Base-by-base conservation (phyloP, 2,888 invertebrate species). In the Lampropteryx suffumata region DNA sequence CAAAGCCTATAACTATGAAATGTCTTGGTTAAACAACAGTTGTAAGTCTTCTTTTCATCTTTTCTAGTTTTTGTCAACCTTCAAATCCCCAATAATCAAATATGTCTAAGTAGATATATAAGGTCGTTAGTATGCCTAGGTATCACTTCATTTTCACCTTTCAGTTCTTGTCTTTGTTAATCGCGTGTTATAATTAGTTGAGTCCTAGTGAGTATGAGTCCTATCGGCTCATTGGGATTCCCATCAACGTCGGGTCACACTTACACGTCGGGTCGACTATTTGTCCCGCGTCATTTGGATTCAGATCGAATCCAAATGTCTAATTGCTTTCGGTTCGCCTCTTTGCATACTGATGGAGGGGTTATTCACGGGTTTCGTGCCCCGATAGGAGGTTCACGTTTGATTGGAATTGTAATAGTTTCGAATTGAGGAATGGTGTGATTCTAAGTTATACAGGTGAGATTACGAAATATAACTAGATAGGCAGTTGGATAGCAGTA, bases 251-350 rank as follows among this genome's bases (percentile, higher is more conserved):
- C 67, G 79, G 43, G 43, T 46, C 79, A 79, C 81, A 77, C 73
- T 76, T 71, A 78, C 59, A 43, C 49, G 37, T 35, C 41, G 29
- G 40, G 54, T 17, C 50, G 52, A 42, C 49, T 48, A 54, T 52
- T 55, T 52, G 53, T 45, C 57, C 39, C 58, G 39, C 45, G 41
- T 50, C 74, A 79, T 81, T 80, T 74, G 71, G 68, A 80, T 78
- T 79, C 79, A 73, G 76, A 78, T 74, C 71, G 71, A 71, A 73
- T 71, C 70, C 71, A 72, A 75, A 76, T 73, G 79, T 75, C 77
- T 85, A 84, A 85, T 83, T 84, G 84, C 73, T 73, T 73, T 76
- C 69, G 72, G 73, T 68, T 53, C 65, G 68, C 67, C 74, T 67
- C 71, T 66, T 62, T 69, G 82, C 81, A 80, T 81, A 78, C 74